These are phyloP conservation scores for Dipodomys spectabilis DNA, from an alignment of 2,113 vertebrate species.

Conservation along the genomic window DNA sequence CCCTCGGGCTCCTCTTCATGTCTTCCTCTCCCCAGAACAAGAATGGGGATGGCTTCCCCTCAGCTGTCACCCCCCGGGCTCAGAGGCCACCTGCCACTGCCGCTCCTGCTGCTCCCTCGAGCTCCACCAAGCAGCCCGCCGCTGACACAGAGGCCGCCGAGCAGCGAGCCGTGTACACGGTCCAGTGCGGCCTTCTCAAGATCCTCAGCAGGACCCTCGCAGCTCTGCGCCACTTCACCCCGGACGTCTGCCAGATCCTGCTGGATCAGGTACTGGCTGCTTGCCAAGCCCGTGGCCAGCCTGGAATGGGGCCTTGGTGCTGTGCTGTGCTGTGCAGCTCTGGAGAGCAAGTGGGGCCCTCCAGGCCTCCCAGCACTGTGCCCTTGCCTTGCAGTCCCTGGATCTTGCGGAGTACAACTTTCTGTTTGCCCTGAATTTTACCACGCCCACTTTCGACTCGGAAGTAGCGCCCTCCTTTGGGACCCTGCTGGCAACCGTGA, in stretches of 20 bases:
- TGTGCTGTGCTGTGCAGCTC: background rate
- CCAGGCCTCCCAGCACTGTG: background rate
- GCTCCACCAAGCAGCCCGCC: slow-evolving; percentile 87
- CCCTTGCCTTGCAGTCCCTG: slow-evolving; percentile 89
- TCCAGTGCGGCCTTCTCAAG: slow-evolving; percentile 97
- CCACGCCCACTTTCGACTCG: slow-evolving; percentile 95
- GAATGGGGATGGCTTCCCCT: slow-evolving; percentile 92
- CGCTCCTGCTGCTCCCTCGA: background rate
- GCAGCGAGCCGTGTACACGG: slow-evolving; percentile 91
- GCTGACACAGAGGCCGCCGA: slow-evolving; percentile 92
- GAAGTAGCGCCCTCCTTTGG: slow-evolving; percentile 98
- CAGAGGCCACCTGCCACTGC: slow-evolving; percentile 83
- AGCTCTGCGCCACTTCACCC: slow-evolving; percentile 96
- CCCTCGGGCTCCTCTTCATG: background rate
- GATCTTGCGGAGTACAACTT: slow-evolving; percentile 96
- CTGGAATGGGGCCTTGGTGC: background rate
- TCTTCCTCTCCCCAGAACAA: slow-evolving; percentile 88
- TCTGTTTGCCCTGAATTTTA: slow-evolving; percentile 96
- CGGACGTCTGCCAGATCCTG: slow-evolving; percentile 97
- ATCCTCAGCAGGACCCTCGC: slow-evolving; percentile 98
- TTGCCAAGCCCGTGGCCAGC: fast-evolving
- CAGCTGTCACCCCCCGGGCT: slow-evolving; percentile 86
- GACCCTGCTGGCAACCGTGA: slow-evolving; percentile 96
- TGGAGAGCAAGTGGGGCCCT: background rate
- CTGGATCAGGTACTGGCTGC: slow-evolving; percentile 91